Percentiles rank a stretch among this genome's conserved stretches.
phyloP scores from a whole-genome alignment of 2,797 vertebrate genomes.

The Chaetodon trifasciatus region DNA sequence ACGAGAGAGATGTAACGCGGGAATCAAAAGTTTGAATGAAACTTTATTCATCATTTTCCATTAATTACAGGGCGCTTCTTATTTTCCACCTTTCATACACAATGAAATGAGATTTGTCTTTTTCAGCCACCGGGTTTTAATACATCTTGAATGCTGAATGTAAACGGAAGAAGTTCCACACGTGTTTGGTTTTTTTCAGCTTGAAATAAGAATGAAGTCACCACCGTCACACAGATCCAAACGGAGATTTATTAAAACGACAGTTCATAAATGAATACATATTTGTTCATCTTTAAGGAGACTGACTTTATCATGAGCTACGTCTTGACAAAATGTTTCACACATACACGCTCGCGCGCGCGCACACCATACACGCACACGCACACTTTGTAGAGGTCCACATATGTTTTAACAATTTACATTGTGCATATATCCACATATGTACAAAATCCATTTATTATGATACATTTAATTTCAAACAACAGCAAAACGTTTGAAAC shows the following conservation, averaged over 20 bases:
- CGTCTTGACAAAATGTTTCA: constrained; percentile 70
- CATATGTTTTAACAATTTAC: constrained; percentile 75
- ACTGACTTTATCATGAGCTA: constrained; percentile 63
- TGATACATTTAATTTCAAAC: constrained; percentile 71
- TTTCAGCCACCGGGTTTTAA: background rate
- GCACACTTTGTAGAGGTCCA: constrained; percentile 70
- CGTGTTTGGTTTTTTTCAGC: background rate
- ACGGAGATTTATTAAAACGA: constrained; percentile 83
- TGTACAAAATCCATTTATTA: constrained; percentile 77
- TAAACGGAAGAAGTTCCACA: background rate
- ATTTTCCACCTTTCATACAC: background rate
- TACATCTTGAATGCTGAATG: background rate
- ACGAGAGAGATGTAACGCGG: background rate
- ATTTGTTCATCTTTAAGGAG: constrained; percentile 63
- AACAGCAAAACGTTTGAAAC: constrained; percentile 25
- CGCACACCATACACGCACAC: constrained; percentile 13
- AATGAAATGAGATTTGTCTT: background rate
- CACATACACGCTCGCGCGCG: constrained; percentile 33
- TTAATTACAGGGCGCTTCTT: background rate
- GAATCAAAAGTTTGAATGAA: background rate
- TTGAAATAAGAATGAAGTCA: constrained; percentile 53
- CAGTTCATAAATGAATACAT: constrained; percentile 76
- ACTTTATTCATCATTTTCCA: background rate
- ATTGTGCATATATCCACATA: constrained; percentile 82
- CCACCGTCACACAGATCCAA: constrained; percentile 63